phyloP scores from a whole-genome alignment of 2,888 invertebrate species.

The Aricia artaxerxes region DNA sequence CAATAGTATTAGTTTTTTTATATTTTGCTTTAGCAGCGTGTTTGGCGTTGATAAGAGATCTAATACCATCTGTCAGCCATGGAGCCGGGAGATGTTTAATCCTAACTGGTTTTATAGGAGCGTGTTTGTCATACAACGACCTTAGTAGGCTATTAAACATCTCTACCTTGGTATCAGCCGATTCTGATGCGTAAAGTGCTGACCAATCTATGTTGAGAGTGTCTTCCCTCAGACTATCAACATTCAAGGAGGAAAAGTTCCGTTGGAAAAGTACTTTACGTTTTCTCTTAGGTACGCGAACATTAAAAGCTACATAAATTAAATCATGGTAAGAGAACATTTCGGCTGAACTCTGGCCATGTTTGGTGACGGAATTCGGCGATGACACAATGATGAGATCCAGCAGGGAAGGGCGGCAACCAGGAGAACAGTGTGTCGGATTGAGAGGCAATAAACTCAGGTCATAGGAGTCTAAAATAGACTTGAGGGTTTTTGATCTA shows the following conservation, averaged over 20 bases:
- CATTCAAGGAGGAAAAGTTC: background rate
- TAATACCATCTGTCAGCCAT: slow-evolving; percentile 9
- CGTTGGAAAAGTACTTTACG: slow-evolving; percentile 18
- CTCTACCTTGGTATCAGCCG: background rate
- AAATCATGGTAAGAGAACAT: background rate
- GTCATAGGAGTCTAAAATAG: background rate
- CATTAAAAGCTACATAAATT: background rate
- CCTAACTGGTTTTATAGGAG: background rate
- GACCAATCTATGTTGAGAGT: background rate
- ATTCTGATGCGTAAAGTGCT: background rate
- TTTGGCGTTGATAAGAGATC: background rate
- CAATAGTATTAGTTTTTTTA: background rate
- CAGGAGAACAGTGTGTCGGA: background rate
- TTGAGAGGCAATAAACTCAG: background rate
- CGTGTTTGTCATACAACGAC: background rate
- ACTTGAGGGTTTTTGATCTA: background rate
- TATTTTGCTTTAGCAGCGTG: background rate
- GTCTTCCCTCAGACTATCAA: background rate
- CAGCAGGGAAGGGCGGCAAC: background rate
- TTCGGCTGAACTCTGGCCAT: background rate
- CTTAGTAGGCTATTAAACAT: background rate
- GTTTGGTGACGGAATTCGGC: background rate
- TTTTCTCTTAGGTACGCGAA: background rate
- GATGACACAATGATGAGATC: background rate
- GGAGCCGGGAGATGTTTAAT: slow-evolving; percentile 27